These are phyloP conservation scores for Druon quercuslanigerum DNA, from an alignment of 1,140 invertebrate genomes.

Conservation along the genomic window DNA sequence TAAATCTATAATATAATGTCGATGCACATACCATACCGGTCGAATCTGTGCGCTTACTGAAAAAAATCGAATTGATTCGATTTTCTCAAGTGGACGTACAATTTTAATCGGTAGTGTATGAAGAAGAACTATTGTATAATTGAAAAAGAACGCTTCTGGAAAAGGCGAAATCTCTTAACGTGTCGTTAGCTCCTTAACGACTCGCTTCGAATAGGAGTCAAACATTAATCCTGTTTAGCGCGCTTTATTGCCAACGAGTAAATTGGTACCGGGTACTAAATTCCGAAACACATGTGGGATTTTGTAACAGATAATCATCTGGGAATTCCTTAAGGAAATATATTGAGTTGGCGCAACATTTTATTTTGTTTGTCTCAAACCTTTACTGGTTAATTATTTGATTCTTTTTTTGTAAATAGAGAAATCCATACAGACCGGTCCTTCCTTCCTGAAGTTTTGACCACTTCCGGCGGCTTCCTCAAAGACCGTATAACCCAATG, in stretches of 20 bases:
- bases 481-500: constrained; percentile 15
- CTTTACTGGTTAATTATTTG: background rate
- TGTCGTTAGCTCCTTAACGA: constrained; percentile 1
- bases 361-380: no score
- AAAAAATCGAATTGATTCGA: no score
- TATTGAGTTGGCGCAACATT: no score
- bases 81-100: no score
- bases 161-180: constrained; percentile 35
- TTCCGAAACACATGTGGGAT: constrained; percentile 1
- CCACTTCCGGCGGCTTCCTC: constrained; percentile 16
- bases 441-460: background rate
- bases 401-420: background rate
- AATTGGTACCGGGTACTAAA: constrained; percentile 18
- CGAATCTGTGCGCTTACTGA: no score
- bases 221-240: constrained; percentile 21
- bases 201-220: constrained; percentile 18
- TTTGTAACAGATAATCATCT: background rate
- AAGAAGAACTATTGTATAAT: background rate
- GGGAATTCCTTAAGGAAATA: background rate
- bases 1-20: background rate
- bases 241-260: constrained; percentile 29
- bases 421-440: background rate
- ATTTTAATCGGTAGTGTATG: no score
- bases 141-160: background rate
- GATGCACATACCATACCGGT: background rate